Evolutionary conservation across 2,797 vertebrate genomes (phyloP).

Genomic region (Paedocypris micromegethes): DNA sequence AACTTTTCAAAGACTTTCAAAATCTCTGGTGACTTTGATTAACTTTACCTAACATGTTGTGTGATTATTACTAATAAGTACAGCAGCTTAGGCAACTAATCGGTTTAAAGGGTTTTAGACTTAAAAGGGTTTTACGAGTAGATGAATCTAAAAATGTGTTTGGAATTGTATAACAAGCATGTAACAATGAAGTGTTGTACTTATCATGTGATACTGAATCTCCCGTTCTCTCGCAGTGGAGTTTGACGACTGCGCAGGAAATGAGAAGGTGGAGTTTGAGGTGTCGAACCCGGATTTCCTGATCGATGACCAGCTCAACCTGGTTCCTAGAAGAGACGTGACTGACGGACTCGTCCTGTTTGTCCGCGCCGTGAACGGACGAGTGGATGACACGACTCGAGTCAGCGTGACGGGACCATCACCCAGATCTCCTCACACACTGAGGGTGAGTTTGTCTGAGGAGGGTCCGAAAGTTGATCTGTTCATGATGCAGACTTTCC

Average conservation of each 20-base stretch:
- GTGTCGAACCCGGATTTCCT: slow-evolving; percentile 83
- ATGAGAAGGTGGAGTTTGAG: slow-evolving; percentile 75
- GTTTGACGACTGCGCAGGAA: slow-evolving; percentile 89
- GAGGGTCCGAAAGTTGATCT: too few relatives aligned
- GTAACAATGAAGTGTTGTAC: too few relatives aligned
- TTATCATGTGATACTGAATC: not conserved
- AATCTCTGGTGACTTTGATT: too few relatives aligned
- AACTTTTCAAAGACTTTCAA: too few relatives aligned
- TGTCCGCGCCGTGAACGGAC: slow-evolving; percentile 72
- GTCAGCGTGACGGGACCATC: slow-evolving; percentile 73
- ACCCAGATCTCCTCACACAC: slow-evolving; percentile 54
- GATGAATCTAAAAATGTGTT: too few relatives aligned
- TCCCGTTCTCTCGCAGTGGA: slow-evolving; percentile 67
- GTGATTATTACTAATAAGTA: too few relatives aligned
- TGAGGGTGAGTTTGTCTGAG: slow-evolving; percentile 71
- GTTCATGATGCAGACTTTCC: too few relatives aligned
- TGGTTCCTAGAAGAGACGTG: slow-evolving; percentile 74
- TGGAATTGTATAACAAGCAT: too few relatives aligned
- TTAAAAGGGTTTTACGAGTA: too few relatives aligned
- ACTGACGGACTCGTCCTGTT: slow-evolving; percentile 68
- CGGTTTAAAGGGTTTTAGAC: too few relatives aligned
- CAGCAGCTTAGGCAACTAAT: too few relatives aligned
- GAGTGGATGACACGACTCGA: slow-evolving; percentile 79
- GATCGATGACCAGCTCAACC: slow-evolving; percentile 74
- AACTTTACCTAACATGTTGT: too few relatives aligned